phyloP scores from a whole-genome alignment of 2,797 vertebrate species.

The Leptatherina wallacei region DNA sequence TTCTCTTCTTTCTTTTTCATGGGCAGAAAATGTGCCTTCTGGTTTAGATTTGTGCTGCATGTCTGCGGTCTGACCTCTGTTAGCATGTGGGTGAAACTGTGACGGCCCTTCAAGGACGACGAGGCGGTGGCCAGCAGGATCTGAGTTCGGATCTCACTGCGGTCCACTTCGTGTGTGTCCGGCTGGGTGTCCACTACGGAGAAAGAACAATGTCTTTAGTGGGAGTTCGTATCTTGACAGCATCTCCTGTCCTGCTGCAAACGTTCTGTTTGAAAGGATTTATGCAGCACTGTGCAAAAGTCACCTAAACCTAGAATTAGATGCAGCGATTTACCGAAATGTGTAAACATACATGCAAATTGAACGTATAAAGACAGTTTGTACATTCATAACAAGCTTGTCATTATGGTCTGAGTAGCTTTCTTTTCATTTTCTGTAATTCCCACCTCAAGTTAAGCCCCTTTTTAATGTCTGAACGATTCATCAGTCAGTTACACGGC shows the following conservation, averaged over 20 bases:
- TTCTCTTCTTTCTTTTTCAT: neutral
- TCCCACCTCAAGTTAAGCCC: too few species aligned
- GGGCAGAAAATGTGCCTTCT: neutral
- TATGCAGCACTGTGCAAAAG: too few species aligned
- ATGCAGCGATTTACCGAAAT: too few species aligned
- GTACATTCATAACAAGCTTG: too few species aligned
- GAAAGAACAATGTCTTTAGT: conserved; percentile 2
- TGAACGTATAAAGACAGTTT: too few species aligned
- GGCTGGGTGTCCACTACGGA: conserved; percentile 87
- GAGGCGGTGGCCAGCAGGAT: conserved; percentile 90
- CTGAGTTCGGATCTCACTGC: conserved; percentile 91
- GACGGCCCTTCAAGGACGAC: conserved; percentile 69
- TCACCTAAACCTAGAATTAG: too few species aligned
- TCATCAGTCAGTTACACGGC: too few species aligned
- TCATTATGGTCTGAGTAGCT: too few species aligned
- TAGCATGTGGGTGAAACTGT: conserved; percentile 88
- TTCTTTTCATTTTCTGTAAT: too few species aligned
- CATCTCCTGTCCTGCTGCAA: neutral
- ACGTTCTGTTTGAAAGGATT: neutral
- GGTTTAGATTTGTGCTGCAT: neutral
- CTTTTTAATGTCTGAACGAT: too few species aligned
- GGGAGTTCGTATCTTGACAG: neutral
- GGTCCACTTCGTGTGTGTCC: conserved; percentile 89
- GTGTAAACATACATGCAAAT: too few species aligned
- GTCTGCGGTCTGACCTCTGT: conserved; percentile 73